Base-by-base conservation (phyloP, 2,113 vertebrate genomes). In the Verasper variegatus region DNA sequence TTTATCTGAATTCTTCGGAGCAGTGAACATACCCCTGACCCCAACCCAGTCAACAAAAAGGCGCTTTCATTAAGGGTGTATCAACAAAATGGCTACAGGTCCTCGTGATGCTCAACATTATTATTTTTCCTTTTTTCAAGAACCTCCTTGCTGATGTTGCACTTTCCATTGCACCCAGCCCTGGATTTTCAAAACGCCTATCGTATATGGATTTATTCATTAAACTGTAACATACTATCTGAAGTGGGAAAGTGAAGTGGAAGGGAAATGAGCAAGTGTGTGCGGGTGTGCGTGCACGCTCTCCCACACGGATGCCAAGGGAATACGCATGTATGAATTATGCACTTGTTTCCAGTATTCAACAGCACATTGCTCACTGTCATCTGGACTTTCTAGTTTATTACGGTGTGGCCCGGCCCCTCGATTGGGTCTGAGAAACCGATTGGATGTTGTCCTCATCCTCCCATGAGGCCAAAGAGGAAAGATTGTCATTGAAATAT, bases 141-240 rank as follows among this genome's bases (percentile, higher is more conserved):
- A 66, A 31, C 49, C 47, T 27, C 37, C 0, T 5, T 51, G 68
- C 59, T 58, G 14, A 60, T 63, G 12, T 35, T 60, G 72, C 64
- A 57, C 62, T 56, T 66, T 78, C 64, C 21, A 47, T 21, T 54
- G 26, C 18, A 7, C 1, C 37, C 20, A 57, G 14, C 3, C 7
- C 21, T n/a, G 4, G 6, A 31, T 7, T 31, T 31, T 31, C 31
- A 73, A 74, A 79, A 74, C 54, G 15, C 64, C 42, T n/a, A 74
- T 79, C 20, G 2, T 74, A 5, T 66, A 85, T 85, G 64, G 60
- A 90, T 87, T 76, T 85, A 83, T 91, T 86, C 78, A 86, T 80
- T 75, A 83, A 86, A 86, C 10, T 24, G 8, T 27, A 60, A 67
- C 62, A 73, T 27, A 40, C n/a, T 42, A 55, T 13, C 61, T 3